A percentile compares a stretch with the other conserved stretches of the same genome.
Evolutionary conservation across 2,797 vertebrate genomes (phyloP).

Genomic region (Sebastes reedi): DNA sequence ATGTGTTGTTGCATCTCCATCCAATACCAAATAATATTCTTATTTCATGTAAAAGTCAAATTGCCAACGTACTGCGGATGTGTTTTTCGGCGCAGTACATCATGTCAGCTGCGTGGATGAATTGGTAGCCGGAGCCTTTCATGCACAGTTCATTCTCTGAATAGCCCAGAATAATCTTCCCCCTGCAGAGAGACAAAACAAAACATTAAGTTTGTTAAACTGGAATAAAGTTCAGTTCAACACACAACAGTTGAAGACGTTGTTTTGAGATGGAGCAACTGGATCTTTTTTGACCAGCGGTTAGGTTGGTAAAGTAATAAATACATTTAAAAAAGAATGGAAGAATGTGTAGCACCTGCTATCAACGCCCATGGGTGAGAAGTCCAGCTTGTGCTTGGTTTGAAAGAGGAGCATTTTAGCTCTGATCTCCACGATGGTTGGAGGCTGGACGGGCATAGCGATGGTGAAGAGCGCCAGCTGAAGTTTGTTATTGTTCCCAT

Average conservation of each 20-base stretch:
- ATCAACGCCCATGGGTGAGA: conserved; percentile 84
- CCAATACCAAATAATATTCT: background rate
- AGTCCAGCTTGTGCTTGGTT: conserved; percentile 90
- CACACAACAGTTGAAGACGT: background rate
- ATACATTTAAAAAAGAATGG: background rate
- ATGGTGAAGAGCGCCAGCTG: conserved; percentile 85
- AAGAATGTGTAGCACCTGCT: conserved; percentile 68
- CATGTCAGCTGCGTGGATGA: conserved; percentile 87
- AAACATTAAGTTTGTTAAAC: background rate
- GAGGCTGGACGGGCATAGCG: conserved; percentile 80
- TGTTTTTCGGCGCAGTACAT: conserved; percentile 86
- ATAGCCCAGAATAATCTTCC: conserved; percentile 83
- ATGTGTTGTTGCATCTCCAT: no score
- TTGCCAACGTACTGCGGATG: conserved; percentile 77
- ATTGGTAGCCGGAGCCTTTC: conserved; percentile 86
- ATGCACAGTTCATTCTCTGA: conserved; percentile 81
- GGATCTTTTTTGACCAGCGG: background rate
- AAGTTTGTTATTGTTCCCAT: conserved; percentile 51
- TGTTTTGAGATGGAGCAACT: background rate
- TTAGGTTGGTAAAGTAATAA: background rate
- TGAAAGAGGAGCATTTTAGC: conserved; percentile 85
- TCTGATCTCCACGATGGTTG: conserved; percentile 85
- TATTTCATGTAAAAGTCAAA: background rate
- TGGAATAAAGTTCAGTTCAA: background rate
- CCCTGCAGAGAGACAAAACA: conserved; percentile 61